Conservation (phyloP, 2,888 invertebrate species). For the Mythimna loreyi region DNA sequence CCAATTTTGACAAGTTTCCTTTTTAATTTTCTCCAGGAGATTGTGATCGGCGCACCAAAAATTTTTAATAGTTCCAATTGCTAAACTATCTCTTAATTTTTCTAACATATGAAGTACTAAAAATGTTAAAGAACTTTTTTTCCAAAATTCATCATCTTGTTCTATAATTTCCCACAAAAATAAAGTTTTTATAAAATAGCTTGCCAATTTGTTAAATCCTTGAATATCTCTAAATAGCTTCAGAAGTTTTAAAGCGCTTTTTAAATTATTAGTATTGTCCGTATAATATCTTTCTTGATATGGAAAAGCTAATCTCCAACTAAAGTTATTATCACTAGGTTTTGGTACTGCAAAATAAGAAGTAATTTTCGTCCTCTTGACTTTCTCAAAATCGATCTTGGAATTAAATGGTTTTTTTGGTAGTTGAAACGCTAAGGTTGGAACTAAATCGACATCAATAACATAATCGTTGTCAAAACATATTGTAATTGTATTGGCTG, state of each 20-base stretch:
- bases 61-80: constrained; percentile 69
- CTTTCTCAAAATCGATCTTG: constrained; percentile 72
- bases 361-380: constrained; percentile 59
- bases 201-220: constrained; percentile 78
- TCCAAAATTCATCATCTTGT: constrained; percentile 73
- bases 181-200: constrained; percentile 81
- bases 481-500: constrained; percentile 77
- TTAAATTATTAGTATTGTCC: constrained; percentile 75
- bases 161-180: constrained; percentile 77
- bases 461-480: constrained; percentile 67
- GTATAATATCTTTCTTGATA: constrained; percentile 77
- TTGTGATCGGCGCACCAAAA: constrained; percentile 80
- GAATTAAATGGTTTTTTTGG: constrained; percentile 71
- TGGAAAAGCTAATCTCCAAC: constrained; percentile 81
- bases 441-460: constrained; percentile 81
- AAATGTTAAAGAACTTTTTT: constrained; percentile 70
- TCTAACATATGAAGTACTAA: constrained; percentile 77
- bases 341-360: constrained; percentile 80
- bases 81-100: constrained; percentile 72
- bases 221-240: constrained; percentile 79
- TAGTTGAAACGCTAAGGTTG: constrained; percentile 75
- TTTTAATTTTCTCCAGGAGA: constrained; percentile 75
- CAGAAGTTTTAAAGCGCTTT: constrained; percentile 75
- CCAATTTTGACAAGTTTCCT: constrained; percentile 76
- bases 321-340: constrained; percentile 74